Evolutionary conservation across 2,888 invertebrate genomes (phyloP).

Genomic region (Temnothorax ravouxi): DNA sequence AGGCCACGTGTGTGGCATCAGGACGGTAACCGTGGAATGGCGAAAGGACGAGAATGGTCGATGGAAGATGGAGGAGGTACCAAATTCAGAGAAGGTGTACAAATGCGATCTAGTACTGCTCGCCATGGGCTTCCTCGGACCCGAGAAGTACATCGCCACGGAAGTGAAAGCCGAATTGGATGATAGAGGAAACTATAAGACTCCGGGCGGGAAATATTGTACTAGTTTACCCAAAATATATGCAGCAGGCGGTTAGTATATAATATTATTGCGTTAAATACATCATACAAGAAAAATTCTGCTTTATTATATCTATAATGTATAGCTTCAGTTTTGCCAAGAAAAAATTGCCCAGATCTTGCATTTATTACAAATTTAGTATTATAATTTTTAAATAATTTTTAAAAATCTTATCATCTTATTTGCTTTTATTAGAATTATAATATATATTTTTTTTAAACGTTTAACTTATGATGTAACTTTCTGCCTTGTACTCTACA

Average conservation of each 20-base stretch:
- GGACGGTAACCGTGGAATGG: constrained; percentile 97
- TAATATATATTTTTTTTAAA: neutral
- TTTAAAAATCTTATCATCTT: neutral
- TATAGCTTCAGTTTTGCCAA: neutral
- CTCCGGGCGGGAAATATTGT: constrained; percentile 91
- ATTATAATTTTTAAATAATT: neutral
- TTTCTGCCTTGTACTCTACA: neutral
- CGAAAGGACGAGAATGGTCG: constrained; percentile 95
- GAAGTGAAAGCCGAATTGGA: constrained; percentile 94
- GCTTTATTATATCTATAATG: neutral
- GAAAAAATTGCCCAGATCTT: neutral
- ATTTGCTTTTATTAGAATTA: neutral
- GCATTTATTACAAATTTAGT: neutral
- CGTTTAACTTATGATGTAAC: neutral
- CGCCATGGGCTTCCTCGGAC: constrained; percentile 99
- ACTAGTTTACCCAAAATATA: constrained; percentile 95
- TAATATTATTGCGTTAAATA: neutral
- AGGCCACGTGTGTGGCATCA: constrained; percentile 96
- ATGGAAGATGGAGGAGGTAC: constrained; percentile 97
- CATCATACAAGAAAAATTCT: neutral
- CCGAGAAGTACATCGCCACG: constrained; percentile 95
- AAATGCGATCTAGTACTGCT: constrained; percentile 96
- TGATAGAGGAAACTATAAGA: constrained; percentile 96
- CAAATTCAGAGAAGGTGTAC: constrained; percentile 92
- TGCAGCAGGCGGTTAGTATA: constrained; percentile 95